Base-by-base conservation (phyloP, 2,888 invertebrate genomes). In the Lochmaea crataegi region DNA sequence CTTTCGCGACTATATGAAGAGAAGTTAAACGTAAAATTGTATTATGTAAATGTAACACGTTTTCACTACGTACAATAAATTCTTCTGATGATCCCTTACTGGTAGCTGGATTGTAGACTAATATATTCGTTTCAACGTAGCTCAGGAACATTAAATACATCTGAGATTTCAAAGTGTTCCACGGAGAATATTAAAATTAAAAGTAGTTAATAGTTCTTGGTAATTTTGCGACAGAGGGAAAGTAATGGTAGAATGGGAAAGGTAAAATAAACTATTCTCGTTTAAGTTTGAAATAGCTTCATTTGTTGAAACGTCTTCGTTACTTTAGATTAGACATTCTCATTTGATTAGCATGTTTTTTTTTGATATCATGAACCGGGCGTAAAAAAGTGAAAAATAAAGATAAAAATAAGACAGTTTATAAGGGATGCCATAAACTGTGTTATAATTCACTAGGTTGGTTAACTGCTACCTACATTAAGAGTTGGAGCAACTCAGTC, bases 1-100 rank as follows among this genome's bases (percentile, higher is more conserved):
- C 2, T 12, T 18, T 56, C n/a, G n/a, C 22, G 56, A 22, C 56
- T n/a, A 51, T 51, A 51, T 56, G 22, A 56, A 22, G 18, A 22
- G n/a, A 56, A 16, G 22, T 56, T n/a, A 56, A 56, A 7, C 11
- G n/a, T 56, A 56, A 18, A 56, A 56, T 56, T 56, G 16, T 56
- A 11, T 56, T 56, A 56, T 56, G 56, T 22, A 56, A 56, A 56
- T 56, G 16, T 56, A n/a, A 56, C 56, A 56, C 56, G 56, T 56
- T 56, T 56, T 18, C 16, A 56, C 56, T 9, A 22, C 22, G 22
- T 22, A 56, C 18, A 22, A 56, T 56, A 18, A 56, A 56, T 56
- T 56, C n/a, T 56, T 56, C n/a, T 18, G 5, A 56, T 22, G 56
- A 56, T 56, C 56, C n/a, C 3, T n/a, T 18, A 16, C 56, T 22